phyloP scores from a whole-genome alignment of 2,113 vertebrate species.

The Desmodus rotundus region DNA sequence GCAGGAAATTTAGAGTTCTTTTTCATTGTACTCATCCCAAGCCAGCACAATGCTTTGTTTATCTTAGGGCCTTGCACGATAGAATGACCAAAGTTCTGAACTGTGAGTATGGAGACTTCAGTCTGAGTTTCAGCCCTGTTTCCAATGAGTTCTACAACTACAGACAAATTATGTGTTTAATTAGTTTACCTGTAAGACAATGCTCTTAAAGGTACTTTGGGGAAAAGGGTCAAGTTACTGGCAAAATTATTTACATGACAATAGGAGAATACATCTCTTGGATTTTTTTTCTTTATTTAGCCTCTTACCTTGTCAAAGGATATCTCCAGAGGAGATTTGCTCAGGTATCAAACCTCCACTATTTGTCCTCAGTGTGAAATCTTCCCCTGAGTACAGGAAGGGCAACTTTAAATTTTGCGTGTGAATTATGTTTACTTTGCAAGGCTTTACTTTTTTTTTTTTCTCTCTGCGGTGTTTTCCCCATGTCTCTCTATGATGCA shows the following conservation, averaged over 20 bases:
- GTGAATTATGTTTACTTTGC: slow-evolving; percentile 46
- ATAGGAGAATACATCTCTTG: neutral
- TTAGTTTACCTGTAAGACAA: neutral
- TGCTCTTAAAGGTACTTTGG: neutral
- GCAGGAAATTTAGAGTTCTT: neutral
- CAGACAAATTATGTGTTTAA: neutral
- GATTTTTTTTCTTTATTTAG: slow-evolving; percentile 26
- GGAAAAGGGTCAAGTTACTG: neutral
- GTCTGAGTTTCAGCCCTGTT: neutral
- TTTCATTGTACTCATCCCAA: neutral
- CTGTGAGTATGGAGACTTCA: neutral
- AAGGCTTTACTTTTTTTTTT: neutral
- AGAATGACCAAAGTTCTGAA: neutral
- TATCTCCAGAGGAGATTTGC: slow-evolving; percentile 34
- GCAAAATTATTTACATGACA: slow-evolving; percentile 3
- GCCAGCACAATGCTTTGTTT: neutral
- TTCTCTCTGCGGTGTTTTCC: slow-evolving; percentile 4
- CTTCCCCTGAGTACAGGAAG: neutral
- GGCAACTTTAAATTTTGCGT: slow-evolving; percentile 18
- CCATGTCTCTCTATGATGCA: neutral
- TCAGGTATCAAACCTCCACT: slow-evolving; percentile 23
- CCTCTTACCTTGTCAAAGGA: slow-evolving; percentile 36
- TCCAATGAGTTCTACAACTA: neutral
- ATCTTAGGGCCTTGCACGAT: neutral
- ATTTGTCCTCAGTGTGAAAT: slow-evolving; percentile 11